Conservation (phyloP, 1,140 invertebrate species). For the Atta colombica region DNA sequence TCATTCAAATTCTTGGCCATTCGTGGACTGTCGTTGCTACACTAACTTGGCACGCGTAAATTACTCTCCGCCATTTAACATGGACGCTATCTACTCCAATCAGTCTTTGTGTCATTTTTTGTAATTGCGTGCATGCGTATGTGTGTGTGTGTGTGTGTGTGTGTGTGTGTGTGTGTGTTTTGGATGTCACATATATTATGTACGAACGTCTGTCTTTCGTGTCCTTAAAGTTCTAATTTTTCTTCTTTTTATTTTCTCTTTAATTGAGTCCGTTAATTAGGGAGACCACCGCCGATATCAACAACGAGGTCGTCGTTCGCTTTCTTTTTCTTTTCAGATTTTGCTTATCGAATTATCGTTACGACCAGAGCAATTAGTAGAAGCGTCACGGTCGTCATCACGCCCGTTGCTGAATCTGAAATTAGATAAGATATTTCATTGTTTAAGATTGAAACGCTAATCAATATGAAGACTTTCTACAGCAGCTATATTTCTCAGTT, state of each 20-base stretch:
- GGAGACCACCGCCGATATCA: conserved; percentile 33
- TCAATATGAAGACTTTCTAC: neutral
- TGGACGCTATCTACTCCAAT: conserved; percentile 80
- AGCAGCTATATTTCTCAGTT: neutral
- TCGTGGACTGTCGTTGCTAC: conserved; percentile 64
- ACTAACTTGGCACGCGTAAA: conserved; percentile 81
- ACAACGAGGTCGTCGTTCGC: conserved; percentile 28
- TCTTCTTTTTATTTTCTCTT: conserved; percentile 60
- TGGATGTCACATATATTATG: neutral
- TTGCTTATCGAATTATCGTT: conserved; percentile 81
- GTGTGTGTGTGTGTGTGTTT: neutral
- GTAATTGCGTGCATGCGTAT: neutral
- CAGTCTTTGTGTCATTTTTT: conserved; percentile 77
- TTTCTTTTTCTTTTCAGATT: conserved; percentile 34
- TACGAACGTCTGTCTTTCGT: conserved; percentile 36
- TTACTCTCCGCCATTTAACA: conserved; percentile 76
- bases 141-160: neutral
- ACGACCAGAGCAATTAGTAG: conserved; percentile 75
- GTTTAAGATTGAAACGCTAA: conserved; percentile 5
- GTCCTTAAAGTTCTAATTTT: conserved; percentile 32
- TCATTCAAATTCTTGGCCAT: conserved; percentile 32
- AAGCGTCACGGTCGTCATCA: conserved; percentile 68
- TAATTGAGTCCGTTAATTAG: conserved; percentile 68
- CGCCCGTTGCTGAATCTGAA: conserved; percentile 71
- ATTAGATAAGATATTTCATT: conserved; percentile 60